phyloP scores from a whole-genome alignment of 2,797 vertebrate genomes.

The Poecilia velifera region DNA sequence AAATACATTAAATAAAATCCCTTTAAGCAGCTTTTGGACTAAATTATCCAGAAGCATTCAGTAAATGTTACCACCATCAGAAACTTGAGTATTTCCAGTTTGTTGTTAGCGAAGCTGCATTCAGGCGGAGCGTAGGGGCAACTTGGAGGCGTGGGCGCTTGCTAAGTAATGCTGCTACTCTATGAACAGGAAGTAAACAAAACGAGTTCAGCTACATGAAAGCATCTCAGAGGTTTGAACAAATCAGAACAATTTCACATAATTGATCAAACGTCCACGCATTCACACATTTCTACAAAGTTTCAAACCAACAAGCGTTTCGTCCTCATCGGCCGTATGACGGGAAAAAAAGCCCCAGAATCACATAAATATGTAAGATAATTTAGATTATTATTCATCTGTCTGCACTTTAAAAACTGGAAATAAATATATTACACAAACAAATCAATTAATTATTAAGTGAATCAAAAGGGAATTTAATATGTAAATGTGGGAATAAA shows the following conservation, averaged over 20 bases:
- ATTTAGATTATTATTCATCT: not conserved
- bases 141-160: conserved; percentile 27
- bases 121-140: conserved; percentile 4
- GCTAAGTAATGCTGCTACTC: conserved; percentile 45
- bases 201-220: conserved; percentile 51
- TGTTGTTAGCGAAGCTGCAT: conserved; percentile 24
- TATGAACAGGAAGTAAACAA: conserved; percentile 22
- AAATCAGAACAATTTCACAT: conserved; percentile 49
- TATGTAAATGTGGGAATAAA: not conserved
- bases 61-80: conserved; percentile 61
- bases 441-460: not conserved
- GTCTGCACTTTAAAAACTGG: not conserved
- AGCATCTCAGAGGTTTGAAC: conserved; percentile 42
- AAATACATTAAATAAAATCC: conserved; percentile 17
- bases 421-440: not conserved
- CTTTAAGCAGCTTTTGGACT: conserved; percentile 56
- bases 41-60: conserved; percentile 63
- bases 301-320: conserved; percentile 29
- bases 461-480: not conserved
- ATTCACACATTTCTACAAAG: conserved; percentile 5
- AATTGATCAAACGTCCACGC: conserved; percentile 20
- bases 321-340: conserved; percentile 13
- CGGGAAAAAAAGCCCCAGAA: not conserved
- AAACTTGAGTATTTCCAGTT: conserved; percentile 48
- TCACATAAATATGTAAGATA: not conserved